These are phyloP conservation scores for Micromys minutus DNA, from an alignment of 2,113 vertebrate genomes.

Conservation along the genomic window DNA sequence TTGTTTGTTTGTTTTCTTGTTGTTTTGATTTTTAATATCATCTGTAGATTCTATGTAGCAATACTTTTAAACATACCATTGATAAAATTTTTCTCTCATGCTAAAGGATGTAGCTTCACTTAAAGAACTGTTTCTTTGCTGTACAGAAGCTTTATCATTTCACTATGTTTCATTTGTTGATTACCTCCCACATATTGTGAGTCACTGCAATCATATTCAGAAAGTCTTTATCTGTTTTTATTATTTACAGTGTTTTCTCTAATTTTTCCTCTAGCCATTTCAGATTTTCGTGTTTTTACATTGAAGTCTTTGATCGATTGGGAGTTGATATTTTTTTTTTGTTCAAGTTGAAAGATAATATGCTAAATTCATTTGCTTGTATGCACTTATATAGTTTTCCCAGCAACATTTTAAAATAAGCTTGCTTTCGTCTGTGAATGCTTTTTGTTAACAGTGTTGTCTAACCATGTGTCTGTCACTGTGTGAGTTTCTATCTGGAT, in stretches of 20 bases:
- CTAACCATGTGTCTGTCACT: neutral
- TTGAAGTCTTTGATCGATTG: neutral
- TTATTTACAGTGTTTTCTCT: neutral
- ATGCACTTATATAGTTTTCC: neutral
- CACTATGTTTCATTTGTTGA: neutral
- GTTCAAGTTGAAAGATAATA: neutral
- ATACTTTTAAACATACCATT: neutral
- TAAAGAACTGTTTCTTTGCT: neutral
- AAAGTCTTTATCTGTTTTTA: neutral
- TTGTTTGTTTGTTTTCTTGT: neutral
- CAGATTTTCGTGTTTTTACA: neutral
- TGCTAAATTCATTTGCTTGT: neutral
- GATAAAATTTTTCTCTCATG: neutral
- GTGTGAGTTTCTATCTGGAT: neutral
- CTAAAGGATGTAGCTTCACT: neutral
- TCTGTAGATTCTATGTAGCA: neutral
- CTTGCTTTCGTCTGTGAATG: neutral
- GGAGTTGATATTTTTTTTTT: neutral
- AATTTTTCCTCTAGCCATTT: neutral
- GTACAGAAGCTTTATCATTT: neutral
- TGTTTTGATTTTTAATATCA: neutral
- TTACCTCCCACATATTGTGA: neutral
- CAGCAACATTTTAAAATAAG: neutral
- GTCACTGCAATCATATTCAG: neutral
- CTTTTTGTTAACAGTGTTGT: neutral